These are phyloP conservation scores for Pseudomyrmex sp. DNA, from an alignment of 1,140 invertebrate genomes.

Conservation along the genomic window DNA sequence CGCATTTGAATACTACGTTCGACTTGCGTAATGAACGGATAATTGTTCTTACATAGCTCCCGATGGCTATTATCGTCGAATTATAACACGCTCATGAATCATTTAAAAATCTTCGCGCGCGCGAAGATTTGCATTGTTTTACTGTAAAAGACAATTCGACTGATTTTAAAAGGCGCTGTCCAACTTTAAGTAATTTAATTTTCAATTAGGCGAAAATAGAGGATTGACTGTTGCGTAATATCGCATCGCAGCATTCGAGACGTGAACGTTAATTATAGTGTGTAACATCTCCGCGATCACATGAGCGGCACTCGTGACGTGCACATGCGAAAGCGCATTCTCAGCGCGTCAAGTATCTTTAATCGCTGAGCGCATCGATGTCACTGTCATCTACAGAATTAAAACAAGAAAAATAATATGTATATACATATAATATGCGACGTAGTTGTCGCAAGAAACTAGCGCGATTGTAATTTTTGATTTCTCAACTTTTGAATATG, in stretches of 20 bases:
- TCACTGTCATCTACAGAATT: neutral
- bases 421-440: neutral
- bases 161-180: too few species aligned
- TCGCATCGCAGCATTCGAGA: neutral
- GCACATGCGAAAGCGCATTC: constrained; percentile 1
- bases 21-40: constrained; percentile 42
- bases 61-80: constrained; percentile 10
- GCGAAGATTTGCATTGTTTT: too few species aligned
- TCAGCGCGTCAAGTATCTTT: constrained; percentile 25
- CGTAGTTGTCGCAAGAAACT: too few species aligned
- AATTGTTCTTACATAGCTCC: constrained; percentile 35
- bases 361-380: constrained; percentile 20
- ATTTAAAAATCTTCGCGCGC: constrained; percentile 18
- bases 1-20: constrained; percentile 14
- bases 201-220: neutral
- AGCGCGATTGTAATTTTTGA: too few species aligned
- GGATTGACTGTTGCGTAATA: constrained; percentile 9
- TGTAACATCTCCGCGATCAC: constrained; percentile 1
- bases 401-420: neutral
- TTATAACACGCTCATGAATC: constrained; percentile 14
- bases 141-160: neutral
- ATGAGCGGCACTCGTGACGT: constrained; percentile 7
- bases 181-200: neutral
- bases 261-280: constrained; percentile 26
- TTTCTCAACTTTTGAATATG: too few species aligned